phyloP scores from a whole-genome alignment of 2,797 vertebrate genomes.

The Pangasius krempfi region DNA sequence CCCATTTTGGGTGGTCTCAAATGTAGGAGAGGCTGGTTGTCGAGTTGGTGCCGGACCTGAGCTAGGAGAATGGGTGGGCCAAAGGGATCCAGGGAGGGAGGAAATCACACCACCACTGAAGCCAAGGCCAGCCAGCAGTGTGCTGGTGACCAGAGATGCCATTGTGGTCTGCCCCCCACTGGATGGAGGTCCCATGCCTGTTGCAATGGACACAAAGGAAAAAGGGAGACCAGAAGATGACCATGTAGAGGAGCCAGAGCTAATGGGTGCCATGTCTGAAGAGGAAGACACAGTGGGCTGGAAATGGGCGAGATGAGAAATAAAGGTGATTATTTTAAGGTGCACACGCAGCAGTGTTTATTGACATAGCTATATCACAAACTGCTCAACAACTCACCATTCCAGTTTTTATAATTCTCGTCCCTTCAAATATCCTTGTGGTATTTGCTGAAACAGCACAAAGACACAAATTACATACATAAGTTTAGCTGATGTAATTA shows the following conservation, averaged over 20 bases:
- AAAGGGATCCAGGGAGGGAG: slow-evolving; percentile 91
- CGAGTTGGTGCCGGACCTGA: slow-evolving; percentile 73
- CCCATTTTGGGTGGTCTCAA: slow-evolving; percentile 68
- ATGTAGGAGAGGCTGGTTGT: slow-evolving; percentile 71
- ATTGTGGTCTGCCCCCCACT: slow-evolving; percentile 95
- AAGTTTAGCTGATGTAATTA: slow-evolving; percentile 11
- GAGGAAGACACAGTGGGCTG: slow-evolving; percentile 95
- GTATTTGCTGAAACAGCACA: slow-evolving; percentile 83
- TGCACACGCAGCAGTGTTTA: not conserved
- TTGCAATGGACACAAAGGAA: slow-evolving; percentile 98
- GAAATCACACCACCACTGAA: slow-evolving; percentile 93
- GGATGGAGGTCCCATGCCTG: slow-evolving; percentile 94
- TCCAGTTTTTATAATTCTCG: slow-evolving; percentile 96
- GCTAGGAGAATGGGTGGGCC: slow-evolving; percentile 83
- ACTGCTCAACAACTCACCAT: slow-evolving; percentile 83
- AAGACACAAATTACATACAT: no score
- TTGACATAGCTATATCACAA: not conserved
- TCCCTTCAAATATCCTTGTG: slow-evolving; percentile 96
- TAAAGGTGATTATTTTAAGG: not conserved
- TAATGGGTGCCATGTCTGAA: slow-evolving; percentile 98
- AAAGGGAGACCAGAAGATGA: slow-evolving; percentile 96
- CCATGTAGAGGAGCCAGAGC: slow-evolving; percentile 97
- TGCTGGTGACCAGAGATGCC: slow-evolving; percentile 96
- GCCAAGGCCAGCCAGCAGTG: slow-evolving; percentile 91
- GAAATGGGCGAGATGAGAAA: not conserved